Percentiles rank a stretch among this genome's conserved stretches.
Evolutionary conservation across 53 echinoderm and acorn worm species (phyloP).

Genomic region (Zoroaster sp.): DNA sequence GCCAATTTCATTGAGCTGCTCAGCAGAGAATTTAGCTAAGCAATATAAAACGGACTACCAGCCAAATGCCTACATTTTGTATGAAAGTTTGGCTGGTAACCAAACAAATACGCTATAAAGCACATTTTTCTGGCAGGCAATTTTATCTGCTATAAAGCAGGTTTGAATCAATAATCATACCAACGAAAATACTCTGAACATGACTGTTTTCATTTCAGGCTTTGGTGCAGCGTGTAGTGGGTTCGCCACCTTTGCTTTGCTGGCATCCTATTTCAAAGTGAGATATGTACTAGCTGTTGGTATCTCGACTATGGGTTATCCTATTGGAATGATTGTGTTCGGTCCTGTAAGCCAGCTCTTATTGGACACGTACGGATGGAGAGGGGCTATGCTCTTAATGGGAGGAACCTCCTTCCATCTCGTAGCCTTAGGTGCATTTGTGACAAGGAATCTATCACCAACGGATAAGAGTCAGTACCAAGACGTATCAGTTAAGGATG

Average conservation of each 20-base stretch:
- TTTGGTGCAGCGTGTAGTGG: neutral
- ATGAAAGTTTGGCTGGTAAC: too few relatives aligned
- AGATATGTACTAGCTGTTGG: neutral
- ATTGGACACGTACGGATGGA: neutral
- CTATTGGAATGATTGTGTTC: neutral
- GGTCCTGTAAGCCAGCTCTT: neutral
- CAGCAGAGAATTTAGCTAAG: too few relatives aligned
- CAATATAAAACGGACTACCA: too few relatives aligned
- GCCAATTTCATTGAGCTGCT: too few relatives aligned
- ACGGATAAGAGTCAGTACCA: neutral
- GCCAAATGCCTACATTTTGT: too few relatives aligned
- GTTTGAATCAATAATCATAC: too few relatives aligned
- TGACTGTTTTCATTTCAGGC: neutral
- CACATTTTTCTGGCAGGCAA: too few relatives aligned
- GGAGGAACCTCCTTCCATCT: neutral
- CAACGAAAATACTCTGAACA: too few relatives aligned
- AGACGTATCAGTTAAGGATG: neutral
- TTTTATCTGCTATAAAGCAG: too few relatives aligned
- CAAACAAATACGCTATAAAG: too few relatives aligned
- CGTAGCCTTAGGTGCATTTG: neutral
- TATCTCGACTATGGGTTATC: neutral
- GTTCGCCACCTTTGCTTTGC: neutral
- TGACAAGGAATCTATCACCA: neutral
- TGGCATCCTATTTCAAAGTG: neutral
- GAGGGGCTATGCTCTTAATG: neutral